Conservation (phyloP, 2,797 vertebrate genomes). For the Limosa lapponica region DNA sequence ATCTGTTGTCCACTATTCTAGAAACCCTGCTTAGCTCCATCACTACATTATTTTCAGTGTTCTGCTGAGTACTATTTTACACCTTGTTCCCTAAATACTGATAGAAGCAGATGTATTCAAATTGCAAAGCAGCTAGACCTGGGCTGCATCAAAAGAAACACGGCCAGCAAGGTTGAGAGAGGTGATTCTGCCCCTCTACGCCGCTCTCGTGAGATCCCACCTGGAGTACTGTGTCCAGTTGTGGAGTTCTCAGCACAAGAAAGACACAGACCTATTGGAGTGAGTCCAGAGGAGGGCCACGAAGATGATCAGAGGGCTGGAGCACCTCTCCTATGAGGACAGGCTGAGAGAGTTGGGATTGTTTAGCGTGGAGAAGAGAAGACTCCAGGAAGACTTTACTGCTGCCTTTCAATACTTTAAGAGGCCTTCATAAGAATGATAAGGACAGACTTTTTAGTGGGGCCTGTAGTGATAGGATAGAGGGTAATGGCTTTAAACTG, state of each 20-base stretch:
- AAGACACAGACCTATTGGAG: not conserved
- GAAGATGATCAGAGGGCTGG: not conserved
- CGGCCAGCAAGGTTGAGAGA: not conserved
- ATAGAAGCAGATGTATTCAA: not conserved
- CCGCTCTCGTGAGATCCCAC: not conserved
- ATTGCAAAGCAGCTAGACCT: not conserved
- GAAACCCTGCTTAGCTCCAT: not conserved
- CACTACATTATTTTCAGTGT: not conserved
- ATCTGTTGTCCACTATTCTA: not conserved
- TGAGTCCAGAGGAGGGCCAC: not conserved
- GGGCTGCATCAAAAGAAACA: not conserved
- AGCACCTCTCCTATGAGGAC: not conserved
- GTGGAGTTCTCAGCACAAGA: not conserved
- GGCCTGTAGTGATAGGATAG: not conserved
- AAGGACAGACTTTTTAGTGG: not conserved
- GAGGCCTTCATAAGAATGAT: not conserved
- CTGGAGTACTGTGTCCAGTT: not conserved
- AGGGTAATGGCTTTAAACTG: not conserved
- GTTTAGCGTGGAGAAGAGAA: not conserved
- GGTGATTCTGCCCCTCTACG: not conserved
- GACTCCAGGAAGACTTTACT: not conserved
- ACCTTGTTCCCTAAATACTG: not conserved
- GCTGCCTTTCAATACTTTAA: not conserved
- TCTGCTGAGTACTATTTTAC: not conserved
- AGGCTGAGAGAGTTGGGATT: not conserved